Percentiles rank a stretch among this genome's conserved stretches.
These are phyloP conservation scores for Poeciliopsis turrubarensis DNA, from an alignment of 2,113 vertebrate species.

Conservation along the genomic window DNA sequence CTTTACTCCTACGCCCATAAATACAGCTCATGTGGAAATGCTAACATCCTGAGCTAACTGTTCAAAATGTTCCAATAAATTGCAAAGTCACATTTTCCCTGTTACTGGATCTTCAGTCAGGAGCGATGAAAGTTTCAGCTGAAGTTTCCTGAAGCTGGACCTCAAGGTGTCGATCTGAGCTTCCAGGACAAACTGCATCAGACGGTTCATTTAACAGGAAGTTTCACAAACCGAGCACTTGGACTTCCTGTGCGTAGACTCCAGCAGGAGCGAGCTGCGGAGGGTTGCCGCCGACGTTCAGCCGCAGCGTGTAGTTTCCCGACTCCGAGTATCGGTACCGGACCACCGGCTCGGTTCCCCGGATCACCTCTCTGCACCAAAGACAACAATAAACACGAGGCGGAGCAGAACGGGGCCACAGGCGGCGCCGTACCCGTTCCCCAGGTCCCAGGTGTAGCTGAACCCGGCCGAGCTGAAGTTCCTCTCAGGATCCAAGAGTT, in stretches of 20 bases:
- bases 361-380: conserved; percentile 77
- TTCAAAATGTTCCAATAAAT: no score
- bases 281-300: conserved; percentile 79
- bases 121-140: no score
- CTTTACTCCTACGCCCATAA: no score
- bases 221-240: conserved; percentile 80
- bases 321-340: conserved; percentile 77
- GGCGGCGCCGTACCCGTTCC: conserved; percentile 81
- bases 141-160: no score
- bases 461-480: conserved; percentile 81
- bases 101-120: no score
- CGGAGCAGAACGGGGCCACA: background rate
- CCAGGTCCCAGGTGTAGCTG: conserved; percentile 88
- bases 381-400: background rate
- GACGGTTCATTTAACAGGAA: no score
- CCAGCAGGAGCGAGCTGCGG: conserved; percentile 56
- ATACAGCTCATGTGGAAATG: background rate
- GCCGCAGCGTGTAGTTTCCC: conserved; percentile 79
- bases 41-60: background rate
- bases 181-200: background rate
- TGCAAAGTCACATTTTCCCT: no score
- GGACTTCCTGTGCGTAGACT: conserved; percentile 78
- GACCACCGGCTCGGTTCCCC: conserved; percentile 79
- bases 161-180: background rate
- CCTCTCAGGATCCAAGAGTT: conserved; percentile 82